These are phyloP conservation scores for Nomada lathburiana DNA, from an alignment of 2,888 invertebrate genomes.

Conservation along the genomic window DNA sequence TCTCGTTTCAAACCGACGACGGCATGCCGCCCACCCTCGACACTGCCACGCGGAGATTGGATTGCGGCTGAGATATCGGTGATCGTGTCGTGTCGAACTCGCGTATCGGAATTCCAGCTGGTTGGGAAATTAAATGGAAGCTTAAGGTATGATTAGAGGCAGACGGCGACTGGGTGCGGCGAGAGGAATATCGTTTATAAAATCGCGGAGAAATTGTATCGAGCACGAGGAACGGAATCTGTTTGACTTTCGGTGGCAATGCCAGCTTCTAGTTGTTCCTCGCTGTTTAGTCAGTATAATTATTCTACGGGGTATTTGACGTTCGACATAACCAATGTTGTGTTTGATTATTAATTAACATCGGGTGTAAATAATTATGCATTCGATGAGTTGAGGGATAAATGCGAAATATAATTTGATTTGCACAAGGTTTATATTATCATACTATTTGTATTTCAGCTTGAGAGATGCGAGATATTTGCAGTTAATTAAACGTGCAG, in stretches of 20 bases:
- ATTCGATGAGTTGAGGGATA: too few species aligned
- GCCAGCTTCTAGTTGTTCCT: not conserved
- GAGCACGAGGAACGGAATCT: not conserved
- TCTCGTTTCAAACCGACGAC: not conserved
- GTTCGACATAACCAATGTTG: too few species aligned
- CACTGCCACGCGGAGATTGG: conserved; percentile 33
- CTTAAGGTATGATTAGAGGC: conserved; percentile 37
- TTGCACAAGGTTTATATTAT: too few species aligned
- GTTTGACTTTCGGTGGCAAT: not conserved
- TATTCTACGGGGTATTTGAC: too few species aligned
- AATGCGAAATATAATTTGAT: too few species aligned
- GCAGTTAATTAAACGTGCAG: too few species aligned
- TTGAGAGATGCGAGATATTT: too few species aligned
- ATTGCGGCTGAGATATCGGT: conserved; percentile 18
- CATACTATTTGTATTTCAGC: too few species aligned
- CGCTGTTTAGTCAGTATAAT: not conserved
- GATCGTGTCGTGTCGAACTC: conserved; percentile 26
- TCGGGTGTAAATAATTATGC: too few species aligned
- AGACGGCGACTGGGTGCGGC: not conserved
- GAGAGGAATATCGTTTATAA: not conserved
- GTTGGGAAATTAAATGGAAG: conserved; percentile 27
- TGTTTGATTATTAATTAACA: too few species aligned
- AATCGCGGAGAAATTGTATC: not conserved
- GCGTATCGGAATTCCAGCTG: conserved; percentile 13
- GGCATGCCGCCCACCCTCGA: not conserved